Percentiles rank a stretch among this genome's conserved stretches.
These are phyloP conservation scores for Lycophotia porphyrea DNA, from an alignment of 2,888 invertebrate species.

Conservation along the genomic window DNA sequence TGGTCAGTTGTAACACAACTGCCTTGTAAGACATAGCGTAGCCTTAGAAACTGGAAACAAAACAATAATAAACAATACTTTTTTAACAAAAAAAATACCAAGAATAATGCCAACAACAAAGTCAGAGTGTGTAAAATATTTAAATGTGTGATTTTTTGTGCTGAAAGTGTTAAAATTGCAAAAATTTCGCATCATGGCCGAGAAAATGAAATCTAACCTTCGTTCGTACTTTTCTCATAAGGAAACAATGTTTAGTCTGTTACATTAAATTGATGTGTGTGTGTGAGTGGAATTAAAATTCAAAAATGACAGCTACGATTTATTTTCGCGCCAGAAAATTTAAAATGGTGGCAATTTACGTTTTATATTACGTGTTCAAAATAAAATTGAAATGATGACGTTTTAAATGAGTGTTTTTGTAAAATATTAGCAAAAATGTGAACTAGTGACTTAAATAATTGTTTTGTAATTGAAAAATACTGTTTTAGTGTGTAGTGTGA, in stretches of 20 bases:
- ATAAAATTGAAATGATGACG: conserved; percentile 88
- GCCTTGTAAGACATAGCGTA: conserved; percentile 85
- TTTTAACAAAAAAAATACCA: conserved; percentile 57
- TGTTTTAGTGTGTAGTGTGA: conserved; percentile 60
- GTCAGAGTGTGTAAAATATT: conserved; percentile 38
- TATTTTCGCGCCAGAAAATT: conserved; percentile 87
- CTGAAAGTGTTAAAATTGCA: conserved; percentile 52
- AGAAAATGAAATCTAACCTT: conserved; percentile 76
- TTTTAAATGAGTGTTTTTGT: conserved; percentile 64
- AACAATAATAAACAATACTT: conserved; percentile 88
- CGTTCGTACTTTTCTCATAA: conserved; percentile 69
- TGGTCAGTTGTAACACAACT: conserved; percentile 86
- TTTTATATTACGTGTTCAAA: conserved; percentile 86
- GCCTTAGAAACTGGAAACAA: conserved; percentile 87
- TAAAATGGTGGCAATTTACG: conserved; percentile 81
- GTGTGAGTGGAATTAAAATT: conserved; percentile 64
- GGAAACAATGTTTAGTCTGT: conserved; percentile 71
- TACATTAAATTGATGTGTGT: conserved; percentile 60
- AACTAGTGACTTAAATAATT: conserved; percentile 54
- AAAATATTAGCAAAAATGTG: conserved; percentile 79
- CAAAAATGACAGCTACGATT: conserved; percentile 81
- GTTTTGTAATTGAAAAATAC: conserved; percentile 57
- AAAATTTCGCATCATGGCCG: conserved; percentile 72
- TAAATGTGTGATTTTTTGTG: conserved; percentile 49
- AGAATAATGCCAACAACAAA: conserved; percentile 29